Base-by-base conservation (phyloP, 2,797 vertebrate species). In the Poeciliopsis gracilis region DNA sequence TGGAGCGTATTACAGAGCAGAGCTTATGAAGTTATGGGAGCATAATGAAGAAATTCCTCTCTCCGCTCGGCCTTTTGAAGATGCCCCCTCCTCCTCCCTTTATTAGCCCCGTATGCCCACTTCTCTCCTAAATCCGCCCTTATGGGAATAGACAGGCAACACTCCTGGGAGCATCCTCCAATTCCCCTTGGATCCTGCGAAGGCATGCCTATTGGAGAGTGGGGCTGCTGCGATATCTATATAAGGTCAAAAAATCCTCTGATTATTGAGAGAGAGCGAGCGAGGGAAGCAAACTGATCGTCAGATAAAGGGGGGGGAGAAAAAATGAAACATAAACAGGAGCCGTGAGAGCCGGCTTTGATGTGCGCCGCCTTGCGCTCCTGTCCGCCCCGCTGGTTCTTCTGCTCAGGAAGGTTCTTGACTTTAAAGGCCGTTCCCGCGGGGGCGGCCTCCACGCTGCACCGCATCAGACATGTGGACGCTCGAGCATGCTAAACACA, bases 261-360 rank as follows among this genome's bases (percentile, higher is more conserved):
- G 85, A 87, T 92, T 78, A 73, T 0, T 72, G 82, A 43, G 77
- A n/a, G 69, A 71, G 63, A 72, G 28, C 11, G 71, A 9, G 80
- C 25, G 4, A 57, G 76, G 30, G 46, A 75, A 75, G 83, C 51
- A 66, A 20, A 38, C 76, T 75, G 91, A 94, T 92, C 16, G 46
- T 78, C 74, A 89, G 94, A 94, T 93, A 87, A 87, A 92, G 83
- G 16, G 51, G 46, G 20, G 3, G 33, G 33, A 3, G 33, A 33
- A 86, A 85, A 91, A 91, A 93, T 87, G 84, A 94, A 94, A 94
- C 67, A 89, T 73, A 92, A 93, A 92, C 90, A 93, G 9, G 13
- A 85, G 73, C 49, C 28, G 70, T 57, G 71, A 47, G 46, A 76
- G 79, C 53, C 57, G 81, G 53, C 90, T 94, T 93, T 95, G 91